A percentile compares a stretch with the other conserved stretches of the same genome.
These are phyloP conservation scores for Rhopalosiphum maidis DNA, from an alignment of 1,140 invertebrate genomes.

Conservation along the genomic window DNA sequence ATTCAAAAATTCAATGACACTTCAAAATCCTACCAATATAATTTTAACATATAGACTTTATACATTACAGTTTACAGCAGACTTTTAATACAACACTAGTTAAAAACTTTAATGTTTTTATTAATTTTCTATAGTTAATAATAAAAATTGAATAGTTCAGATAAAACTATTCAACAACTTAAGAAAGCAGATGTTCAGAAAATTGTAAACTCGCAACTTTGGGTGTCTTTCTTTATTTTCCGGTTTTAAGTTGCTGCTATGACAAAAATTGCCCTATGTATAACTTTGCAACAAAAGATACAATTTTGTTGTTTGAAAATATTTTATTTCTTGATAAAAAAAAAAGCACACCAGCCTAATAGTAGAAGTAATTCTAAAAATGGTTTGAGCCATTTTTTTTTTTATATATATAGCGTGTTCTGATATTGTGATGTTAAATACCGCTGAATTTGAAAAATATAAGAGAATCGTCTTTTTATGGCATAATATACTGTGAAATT, in stretches of 20 bases:
- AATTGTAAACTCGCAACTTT: neutral
- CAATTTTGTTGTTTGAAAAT: neutral
- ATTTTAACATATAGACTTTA: no score
- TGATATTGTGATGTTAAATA: neutral
- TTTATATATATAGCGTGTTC: neutral
- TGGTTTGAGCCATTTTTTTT: neutral
- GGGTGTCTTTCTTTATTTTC: neutral
- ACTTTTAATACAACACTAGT: no score
- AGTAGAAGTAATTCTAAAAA: neutral
- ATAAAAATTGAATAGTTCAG: neutral
- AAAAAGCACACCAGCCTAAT: neutral
- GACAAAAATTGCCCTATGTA: neutral
- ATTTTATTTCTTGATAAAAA: neutral
- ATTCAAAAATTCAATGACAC: no score
- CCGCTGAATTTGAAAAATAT: neutral
- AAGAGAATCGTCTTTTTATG: neutral
- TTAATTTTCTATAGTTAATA: no score
- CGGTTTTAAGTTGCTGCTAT: neutral
- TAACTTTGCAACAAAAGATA: neutral
- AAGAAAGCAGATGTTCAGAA: neutral
- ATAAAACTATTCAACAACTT: neutral
- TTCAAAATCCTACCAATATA: no score
- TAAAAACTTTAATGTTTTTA: no score
- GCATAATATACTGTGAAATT: neutral
- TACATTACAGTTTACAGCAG: no score